These are phyloP conservation scores for Phodopus roborovskii DNA, from an alignment of 2,113 vertebrate species.

Conservation along the genomic window DNA sequence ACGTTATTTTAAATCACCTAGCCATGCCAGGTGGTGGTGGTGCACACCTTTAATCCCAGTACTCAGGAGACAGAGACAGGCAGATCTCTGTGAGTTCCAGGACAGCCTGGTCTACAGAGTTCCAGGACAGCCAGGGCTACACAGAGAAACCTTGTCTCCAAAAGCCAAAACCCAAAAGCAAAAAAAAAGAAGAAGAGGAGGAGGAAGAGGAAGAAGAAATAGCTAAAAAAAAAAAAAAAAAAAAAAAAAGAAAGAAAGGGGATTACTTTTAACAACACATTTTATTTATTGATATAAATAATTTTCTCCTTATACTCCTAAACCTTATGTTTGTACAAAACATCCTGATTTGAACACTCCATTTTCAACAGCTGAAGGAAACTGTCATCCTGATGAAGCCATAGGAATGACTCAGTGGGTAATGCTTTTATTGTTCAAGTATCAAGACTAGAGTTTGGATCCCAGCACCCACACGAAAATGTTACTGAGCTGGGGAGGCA, in stretches of 20 bases:
- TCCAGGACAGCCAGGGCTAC: no score
- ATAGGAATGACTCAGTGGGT: background rate
- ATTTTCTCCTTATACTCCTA: background rate
- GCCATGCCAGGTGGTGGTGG: background rate
- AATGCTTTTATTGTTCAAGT: background rate
- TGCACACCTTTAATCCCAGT: no score
- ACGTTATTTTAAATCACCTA: background rate
- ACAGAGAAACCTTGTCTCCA: no score
- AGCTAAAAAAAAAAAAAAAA: no score
- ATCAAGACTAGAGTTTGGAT: background rate
- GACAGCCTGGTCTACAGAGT: no score
- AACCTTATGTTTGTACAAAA: background rate
- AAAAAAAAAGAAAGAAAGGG: background rate
- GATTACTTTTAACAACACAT: background rate
- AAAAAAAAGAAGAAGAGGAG: background rate
- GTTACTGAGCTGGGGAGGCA: background rate
- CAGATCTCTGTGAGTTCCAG: no score
- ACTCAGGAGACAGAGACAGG: no score
- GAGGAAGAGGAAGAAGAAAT: background rate
- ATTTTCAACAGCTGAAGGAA: background rate
- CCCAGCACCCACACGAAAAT: background rate
- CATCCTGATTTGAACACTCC: background rate
- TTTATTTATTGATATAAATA: background rate
- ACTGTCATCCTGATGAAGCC: no score
- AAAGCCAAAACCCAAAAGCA: background rate